Base-by-base conservation (phyloP, 2,113 vertebrate genomes). In the Leptobrachium ailaonicum region DNA sequence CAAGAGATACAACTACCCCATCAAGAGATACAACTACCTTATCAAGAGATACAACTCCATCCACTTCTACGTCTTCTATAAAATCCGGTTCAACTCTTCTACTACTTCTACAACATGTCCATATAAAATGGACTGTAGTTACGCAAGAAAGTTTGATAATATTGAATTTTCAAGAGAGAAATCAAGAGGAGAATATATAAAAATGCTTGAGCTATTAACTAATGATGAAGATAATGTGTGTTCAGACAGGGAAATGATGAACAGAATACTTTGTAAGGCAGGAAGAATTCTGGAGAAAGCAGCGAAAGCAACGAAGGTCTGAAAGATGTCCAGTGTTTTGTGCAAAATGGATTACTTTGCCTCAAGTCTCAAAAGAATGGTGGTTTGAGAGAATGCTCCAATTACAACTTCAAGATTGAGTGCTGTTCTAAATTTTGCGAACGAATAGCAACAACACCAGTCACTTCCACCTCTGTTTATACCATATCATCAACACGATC, bases 361-460 rank as follows among this genome's bases (percentile, higher is more conserved):
- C 11, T 66, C 1, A 40, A 64, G 1, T 20, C 62, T 11, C 41
- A 42, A 11, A 62, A 41, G 45, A 45, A 32, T 56, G 64, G 75
- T 13, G 10, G n/a, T 20, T 20, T 43, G 0, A 10, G 11, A 68
- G 9, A 43, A 40, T 76, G 74, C 54, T 32, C 64, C 6, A 54
- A 66, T 5, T 76, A 76, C 42, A 67, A 1, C 3, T 66, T 76
- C 40, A 76, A 45, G 32, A 66, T 2, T 32, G 62, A 12, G 2
- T 76, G 74, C 43, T 76, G 74, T 67, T 50, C 62, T 13, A 66
- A 8, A 54, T 2, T 53, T 13, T 76, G 45, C 8, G 11, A 9
- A 67, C 40, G 44, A 66, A 76, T 62, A 53, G 5, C 56, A 63
- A 43, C 11, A 5, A 12, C 20, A 32, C 20, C 20, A 32, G 20